Base-by-base conservation (phyloP, 1,140 invertebrate species). In the Heliothis subflexa region DNA sequence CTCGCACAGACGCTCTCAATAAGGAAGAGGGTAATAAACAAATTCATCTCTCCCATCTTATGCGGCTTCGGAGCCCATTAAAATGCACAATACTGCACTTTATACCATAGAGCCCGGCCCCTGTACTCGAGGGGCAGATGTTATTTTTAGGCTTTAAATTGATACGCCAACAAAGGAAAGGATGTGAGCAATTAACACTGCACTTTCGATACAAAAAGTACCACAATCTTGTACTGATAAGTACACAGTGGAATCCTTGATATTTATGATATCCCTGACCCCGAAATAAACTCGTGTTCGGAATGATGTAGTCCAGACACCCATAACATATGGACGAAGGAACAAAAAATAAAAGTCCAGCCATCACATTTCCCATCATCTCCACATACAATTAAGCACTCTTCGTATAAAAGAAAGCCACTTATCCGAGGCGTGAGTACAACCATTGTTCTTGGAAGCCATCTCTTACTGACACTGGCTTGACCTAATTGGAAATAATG, bases 21-120 rank as follows among this genome's bases (percentile, higher is more conserved):
- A 93, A 94, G 93, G 93, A 94, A 94, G 92, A 91, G 90, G 91
- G 91, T 90, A 94, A 94, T 94, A 94, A 94, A 94, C 91, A 92
- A 93, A 94, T 93, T 93, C 93, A 94, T 91, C 93, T 93, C 91
- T 89, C 88, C 86, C 89, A 91, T 94, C 92, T 93, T 93, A 92
- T 91, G 91, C 88, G 89, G 91, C 91, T 92, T 88, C 86, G 86
- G 84, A 81, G 91, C 83, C 89, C 88, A 92, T 93, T 93, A 91
- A 92, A 94, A 93, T 91, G 92, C 92, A 93, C 92, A 94, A 94
- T 93, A 89, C 91, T 93, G 93, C 90, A 92, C 90, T 94, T 88
- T 89, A 92, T 92, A 87, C 88, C 86, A 89, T 89, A 87, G 85
- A 86, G 81, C 64, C 49, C 73, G 83, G 79, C 78, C 84, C 78